Percentiles rank a stretch among this genome's conserved stretches.
phyloP scores from a whole-genome alignment of 2,113 vertebrate genomes.

The Donacobius atricapilla region DNA sequence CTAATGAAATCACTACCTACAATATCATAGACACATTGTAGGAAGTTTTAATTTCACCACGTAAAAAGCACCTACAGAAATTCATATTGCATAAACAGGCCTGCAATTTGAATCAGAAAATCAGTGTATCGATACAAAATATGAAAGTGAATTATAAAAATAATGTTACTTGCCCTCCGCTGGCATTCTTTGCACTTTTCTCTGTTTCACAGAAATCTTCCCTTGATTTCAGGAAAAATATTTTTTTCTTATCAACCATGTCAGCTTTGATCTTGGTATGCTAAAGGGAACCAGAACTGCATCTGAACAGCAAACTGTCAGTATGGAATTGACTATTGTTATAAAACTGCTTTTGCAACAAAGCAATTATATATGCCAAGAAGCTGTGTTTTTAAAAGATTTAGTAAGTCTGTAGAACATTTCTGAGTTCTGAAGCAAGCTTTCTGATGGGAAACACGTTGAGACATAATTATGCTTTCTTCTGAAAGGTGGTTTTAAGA shows the following conservation, averaged over 20 bases:
- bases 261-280: neutral
- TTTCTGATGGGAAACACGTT: conserved; percentile 7
- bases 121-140: conserved; percentile 65
- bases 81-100: conserved; percentile 33
- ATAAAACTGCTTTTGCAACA: conserved; percentile 32
- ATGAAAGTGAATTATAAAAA: conserved; percentile 71
- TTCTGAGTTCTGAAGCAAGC: neutral
- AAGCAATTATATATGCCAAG: conserved; percentile 5
- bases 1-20: conserved; percentile 8
- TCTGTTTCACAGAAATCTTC: conserved; percentile 21
- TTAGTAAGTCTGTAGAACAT: neutral
- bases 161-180: conserved; percentile 31
- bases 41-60: conserved; percentile 45
- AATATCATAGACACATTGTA: neutral
- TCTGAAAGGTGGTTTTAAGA: neutral
- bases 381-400: neutral
- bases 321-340: neutral
- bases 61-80: conserved; percentile 56
- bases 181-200: neutral
- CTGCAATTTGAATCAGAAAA: conserved; percentile 62
- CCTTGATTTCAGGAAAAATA: conserved; percentile 27
- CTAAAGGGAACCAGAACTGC: neutral
- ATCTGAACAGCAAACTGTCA: neutral
- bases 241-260: neutral
- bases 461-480: neutral